A percentile compares a stretch with the other conserved stretches of the same genome.
phyloP scores from a whole-genome alignment of 1,140 invertebrate genomes.

The Calosoma granatense region DNA sequence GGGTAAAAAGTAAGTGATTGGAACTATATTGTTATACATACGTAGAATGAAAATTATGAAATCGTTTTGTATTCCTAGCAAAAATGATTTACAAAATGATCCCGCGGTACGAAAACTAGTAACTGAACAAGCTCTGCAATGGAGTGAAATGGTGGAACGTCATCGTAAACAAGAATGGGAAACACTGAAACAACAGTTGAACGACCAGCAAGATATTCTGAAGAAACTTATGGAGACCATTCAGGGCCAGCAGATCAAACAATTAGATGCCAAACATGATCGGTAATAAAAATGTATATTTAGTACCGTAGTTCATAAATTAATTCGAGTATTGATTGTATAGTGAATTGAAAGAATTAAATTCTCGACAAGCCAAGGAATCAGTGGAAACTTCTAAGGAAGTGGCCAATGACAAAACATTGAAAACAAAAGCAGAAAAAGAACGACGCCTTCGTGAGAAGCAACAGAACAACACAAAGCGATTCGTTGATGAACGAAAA shows the following conservation, averaged over 20 bases:
- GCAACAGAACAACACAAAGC: constrained; percentile 98
- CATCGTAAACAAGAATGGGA: constrained; percentile 91
- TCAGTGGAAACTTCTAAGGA: constrained; percentile 95
- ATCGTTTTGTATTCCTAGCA: constrained; percentile 50
- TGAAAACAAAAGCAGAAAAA: constrained; percentile 95
- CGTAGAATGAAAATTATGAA: too few relatives aligned
- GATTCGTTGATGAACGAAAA: constrained; percentile 96
- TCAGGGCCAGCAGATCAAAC: constrained; percentile 81
- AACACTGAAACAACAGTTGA: constrained; percentile 67
- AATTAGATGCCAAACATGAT: constrained; percentile 81
- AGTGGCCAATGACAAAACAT: constrained; percentile 83
- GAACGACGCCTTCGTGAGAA: constrained; percentile 89
- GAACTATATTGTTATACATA: constrained; percentile 1
- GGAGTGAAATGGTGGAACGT: constrained; percentile 80
- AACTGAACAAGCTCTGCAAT: constrained; percentile 83
- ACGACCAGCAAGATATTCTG: constrained; percentile 76
- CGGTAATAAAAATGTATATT: too few relatives aligned
- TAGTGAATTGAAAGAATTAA: constrained; percentile 94
- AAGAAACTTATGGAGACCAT: constrained; percentile 76
- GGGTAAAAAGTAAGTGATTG: constrained; percentile 66
- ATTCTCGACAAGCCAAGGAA: constrained; percentile 86
- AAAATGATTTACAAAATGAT: constrained; percentile 70
- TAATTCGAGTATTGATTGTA: constrained; percentile 12
- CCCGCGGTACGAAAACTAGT: constrained; percentile 70
- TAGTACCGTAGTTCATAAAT: too few relatives aligned